Base-by-base conservation (phyloP, 2,113 vertebrate genomes). In the Hemibagrus wyckioides region DNA sequence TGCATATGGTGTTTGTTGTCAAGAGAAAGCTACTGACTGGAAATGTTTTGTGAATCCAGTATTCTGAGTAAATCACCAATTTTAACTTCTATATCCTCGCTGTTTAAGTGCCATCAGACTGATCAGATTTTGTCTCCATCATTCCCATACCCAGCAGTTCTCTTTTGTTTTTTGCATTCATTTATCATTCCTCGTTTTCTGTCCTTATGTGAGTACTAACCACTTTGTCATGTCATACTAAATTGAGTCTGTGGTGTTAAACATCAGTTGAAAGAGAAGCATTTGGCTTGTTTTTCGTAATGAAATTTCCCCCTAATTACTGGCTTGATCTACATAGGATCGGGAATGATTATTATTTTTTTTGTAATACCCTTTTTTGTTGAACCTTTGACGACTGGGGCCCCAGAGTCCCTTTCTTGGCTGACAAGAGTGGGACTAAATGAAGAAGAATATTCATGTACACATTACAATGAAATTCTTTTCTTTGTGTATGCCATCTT, bases 41-140 rank as follows among this genome's bases (percentile, higher is more conserved):
- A 80, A 92, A 82, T 83, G 57, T 86, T 14, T 61, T 84, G 50
- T 87, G n/a, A 56, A 50, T 87, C 25, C 90, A 93, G 89, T 85
- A 44, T 86, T 83, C 92, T 95, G 91, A 95, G 93, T 94, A 94
- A 94, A 94, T 92, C 85, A 94, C 85, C 85, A 86, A 63, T 77
- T 88, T 89, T 91, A 92, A 91, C 87, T 59, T 89, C 44, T 86
- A 84, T 92, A 92, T 93, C 92, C 84, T 81, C 81, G 56, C 79
- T 91, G 71, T 92, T 95, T 94, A 92, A 92, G 91, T 90, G 23
- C 19, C 21, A 39, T 73, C 36, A 41, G 15, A 23, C 33, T 23
- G 67, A 23, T 73, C 33, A 39, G 33, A 39, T 19, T 61, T 54
- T 65, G 13, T 80, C 39, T 14, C 13, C 57, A 63, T 86, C n/a